Evolutionary conservation across 2,888 invertebrate species (phyloP), one percentile per base, ranked within the genome.

Genomic region (Drosophila kanekoi): DNA sequence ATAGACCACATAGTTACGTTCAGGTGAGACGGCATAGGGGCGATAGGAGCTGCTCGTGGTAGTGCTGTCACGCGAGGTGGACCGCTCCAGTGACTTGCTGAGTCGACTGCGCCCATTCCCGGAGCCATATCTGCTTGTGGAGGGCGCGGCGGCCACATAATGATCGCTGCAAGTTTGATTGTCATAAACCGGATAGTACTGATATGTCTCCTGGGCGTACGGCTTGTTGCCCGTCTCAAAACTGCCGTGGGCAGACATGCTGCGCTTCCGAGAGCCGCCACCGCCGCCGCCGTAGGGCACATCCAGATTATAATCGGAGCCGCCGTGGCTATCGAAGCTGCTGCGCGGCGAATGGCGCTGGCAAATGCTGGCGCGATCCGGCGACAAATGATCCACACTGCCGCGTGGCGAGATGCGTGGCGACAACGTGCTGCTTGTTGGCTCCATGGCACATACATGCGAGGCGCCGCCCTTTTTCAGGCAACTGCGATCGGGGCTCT

Each of bases 61-160:
- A 14, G 90, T 91, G 73, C 91, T 92, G 43, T 92, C 92, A 6
- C 92, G 87, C 0, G 92, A 91, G 3, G 90, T 87, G n/a, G 92
- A 90, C 3, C 92, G 91, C 64, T 92, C 92, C 8, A 92, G 72
- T 0, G 92, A 92, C 53, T 92, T 92, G 66, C 92, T 92, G n/a
- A 90, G 76, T 11, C 92, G 91, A 32, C 72, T 69, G 57, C 72
- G 70, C 8, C 54, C 62, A 13, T 71, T 68, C 23, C 33, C 62
- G 33, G 75, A 54, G 8, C 77, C 83, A n/a, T 89, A 88, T 10
- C 87, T 65, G 35, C 44, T 75, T 23, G 64, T 71, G 1, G 86
- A 80, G 38, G 90, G 83, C 2, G 89, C 88, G 4, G 90, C 87
- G n/a, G 91, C 90, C 47, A 91, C 91, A 64, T 92, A 92, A 52